phyloP scores from a whole-genome alignment of 2,888 invertebrate genomes.

The Coelopa pilipes region DNA sequence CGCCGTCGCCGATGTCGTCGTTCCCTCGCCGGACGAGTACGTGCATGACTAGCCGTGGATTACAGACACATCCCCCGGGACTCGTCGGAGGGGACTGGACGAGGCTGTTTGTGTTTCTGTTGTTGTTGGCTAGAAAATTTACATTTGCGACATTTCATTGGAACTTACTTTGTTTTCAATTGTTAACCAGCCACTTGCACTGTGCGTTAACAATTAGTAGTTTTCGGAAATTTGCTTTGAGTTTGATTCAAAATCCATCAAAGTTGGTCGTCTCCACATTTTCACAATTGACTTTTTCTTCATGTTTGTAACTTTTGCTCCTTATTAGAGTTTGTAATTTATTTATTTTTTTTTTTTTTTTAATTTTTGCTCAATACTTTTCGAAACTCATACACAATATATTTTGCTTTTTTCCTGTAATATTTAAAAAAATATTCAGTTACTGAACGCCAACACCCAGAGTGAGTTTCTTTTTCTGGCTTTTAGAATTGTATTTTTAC shows the following conservation, averaged over 20 bases:
- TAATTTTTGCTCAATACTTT: background rate
- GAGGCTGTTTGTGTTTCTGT: no score
- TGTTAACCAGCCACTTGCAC: constrained; percentile 10
- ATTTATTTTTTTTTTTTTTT: background rate
- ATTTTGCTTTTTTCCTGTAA: constrained; percentile 17
- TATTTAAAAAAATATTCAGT: constrained; percentile 28
- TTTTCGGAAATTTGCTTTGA: background rate
- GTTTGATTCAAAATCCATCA: constrained; percentile 5
- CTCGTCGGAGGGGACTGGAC: no score
- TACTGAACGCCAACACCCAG: constrained; percentile 52
- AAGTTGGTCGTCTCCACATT: constrained; percentile 19
- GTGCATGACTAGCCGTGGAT: no score
- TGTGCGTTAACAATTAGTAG: constrained; percentile 5
- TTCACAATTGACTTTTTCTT: constrained; percentile 15
- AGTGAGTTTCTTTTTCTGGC: constrained; percentile 35
- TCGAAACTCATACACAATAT: background rate
- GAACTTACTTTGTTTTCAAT: background rate
- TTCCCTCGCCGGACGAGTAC: no score
- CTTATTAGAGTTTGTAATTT: background rate
- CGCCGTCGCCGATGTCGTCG: no score
- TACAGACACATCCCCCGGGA: no score
- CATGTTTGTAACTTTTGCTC: constrained; percentile 6
- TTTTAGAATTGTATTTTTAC: constrained; percentile 35
- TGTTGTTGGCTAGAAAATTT: no score
- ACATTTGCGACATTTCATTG: background rate